Conservation (phyloP, 2,888 invertebrate genomes). For the Melanargia galathea region DNA sequence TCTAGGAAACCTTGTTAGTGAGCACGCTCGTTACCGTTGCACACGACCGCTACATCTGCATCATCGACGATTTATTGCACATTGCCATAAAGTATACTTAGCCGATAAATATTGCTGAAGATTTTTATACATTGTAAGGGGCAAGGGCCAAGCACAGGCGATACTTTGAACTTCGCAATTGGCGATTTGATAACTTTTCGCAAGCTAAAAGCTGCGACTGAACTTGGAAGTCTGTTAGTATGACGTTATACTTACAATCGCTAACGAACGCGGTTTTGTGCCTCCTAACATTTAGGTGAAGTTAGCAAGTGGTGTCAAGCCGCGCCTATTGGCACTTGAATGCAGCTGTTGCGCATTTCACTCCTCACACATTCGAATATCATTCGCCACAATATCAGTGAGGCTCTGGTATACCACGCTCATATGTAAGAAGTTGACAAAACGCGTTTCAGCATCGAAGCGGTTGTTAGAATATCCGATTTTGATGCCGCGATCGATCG, state of each 20-base stretch:
- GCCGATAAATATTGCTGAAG: conserved; percentile 5
- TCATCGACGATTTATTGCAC: conserved; percentile 23
- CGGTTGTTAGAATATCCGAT: neutral
- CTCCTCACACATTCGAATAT: too few species aligned
- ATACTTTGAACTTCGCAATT: neutral
- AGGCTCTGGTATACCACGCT: neutral
- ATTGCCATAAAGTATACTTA: neutral
- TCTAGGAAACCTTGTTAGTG: conserved; percentile 20
- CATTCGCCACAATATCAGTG: too few species aligned
- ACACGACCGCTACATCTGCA: conserved; percentile 16
- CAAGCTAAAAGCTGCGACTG: neutral
- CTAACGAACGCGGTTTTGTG: too few species aligned
- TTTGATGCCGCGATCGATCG: neutral
- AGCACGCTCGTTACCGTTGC: conserved; percentile 7
- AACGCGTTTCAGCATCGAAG: neutral
- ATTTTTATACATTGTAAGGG: conserved; percentile 10
- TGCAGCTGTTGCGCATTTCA: too few species aligned
- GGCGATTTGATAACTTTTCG: neutral
- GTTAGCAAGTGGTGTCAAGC: too few species aligned
- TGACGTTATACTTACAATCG: too few species aligned
- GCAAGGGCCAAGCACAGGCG: neutral
- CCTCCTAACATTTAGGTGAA: too few species aligned
- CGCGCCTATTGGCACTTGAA: too few species aligned
- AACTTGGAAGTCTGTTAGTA: neutral
- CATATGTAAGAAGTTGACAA: neutral